phyloP scores from a whole-genome alignment of 2,113 vertebrate genomes.

The Phodopus roborovskii region DNA sequence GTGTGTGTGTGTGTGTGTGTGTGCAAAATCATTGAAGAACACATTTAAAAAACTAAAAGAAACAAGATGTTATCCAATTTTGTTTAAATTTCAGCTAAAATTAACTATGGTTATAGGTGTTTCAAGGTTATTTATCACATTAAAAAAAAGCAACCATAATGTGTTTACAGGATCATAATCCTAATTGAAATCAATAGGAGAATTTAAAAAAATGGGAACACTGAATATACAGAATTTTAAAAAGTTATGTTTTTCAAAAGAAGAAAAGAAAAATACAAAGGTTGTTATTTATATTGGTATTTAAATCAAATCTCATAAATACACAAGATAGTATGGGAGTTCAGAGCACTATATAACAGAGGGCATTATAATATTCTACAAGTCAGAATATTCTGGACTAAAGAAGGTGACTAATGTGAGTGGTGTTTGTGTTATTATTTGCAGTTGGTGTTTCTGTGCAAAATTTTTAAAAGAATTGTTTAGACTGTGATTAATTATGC shows the following conservation, averaged over 20 bases:
- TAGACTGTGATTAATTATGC: slow-evolving; percentile 53
- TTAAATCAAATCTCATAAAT: neutral
- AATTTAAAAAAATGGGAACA: neutral
- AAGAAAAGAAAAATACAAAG: neutral
- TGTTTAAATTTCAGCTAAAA: neutral
- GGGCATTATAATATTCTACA: neutral
- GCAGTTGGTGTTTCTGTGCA: slow-evolving; percentile 1
- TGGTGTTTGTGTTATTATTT: neutral
- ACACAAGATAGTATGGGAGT: neutral
- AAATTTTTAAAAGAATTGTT: slow-evolving; percentile 53
- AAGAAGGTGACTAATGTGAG: neutral
- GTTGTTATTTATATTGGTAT: fast-evolving
- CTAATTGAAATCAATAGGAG: neutral
- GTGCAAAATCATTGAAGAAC: too few relatives aligned
- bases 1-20: too few relatives aligned
- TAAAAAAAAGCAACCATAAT: neutral
- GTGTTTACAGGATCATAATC: neutral
- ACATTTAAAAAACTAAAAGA: neutral
- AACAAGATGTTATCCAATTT: neutral
- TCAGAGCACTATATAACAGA: slow-evolving; percentile 16
- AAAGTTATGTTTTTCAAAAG: neutral
- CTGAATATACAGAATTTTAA: neutral
- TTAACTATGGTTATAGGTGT: neutral
- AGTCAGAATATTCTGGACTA: neutral
- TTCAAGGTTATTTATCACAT: neutral